Evolutionary conservation across 2,888 invertebrate genomes (phyloP).

Genomic region (Gymnoscelis rufifasciata): DNA sequence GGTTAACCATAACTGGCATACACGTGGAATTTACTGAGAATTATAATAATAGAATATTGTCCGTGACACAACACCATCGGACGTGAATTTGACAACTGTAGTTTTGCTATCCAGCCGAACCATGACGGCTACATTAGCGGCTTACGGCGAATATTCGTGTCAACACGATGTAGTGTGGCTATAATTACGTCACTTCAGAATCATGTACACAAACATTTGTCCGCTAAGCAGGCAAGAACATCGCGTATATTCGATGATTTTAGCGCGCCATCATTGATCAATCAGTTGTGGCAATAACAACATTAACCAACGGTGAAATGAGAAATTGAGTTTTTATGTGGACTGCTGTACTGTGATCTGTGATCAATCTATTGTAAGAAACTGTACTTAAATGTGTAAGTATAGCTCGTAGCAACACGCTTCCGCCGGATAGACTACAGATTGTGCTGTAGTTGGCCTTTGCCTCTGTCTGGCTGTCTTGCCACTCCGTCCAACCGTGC

Average conservation of each 20-base stretch:
- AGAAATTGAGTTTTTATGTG: background rate
- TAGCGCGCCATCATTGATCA: too few relatives aligned
- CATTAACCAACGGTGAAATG: too few relatives aligned
- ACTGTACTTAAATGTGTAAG: constrained; percentile 2
- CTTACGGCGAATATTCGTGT: too few relatives aligned
- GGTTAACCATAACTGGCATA: background rate
- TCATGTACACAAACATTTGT: too few relatives aligned
- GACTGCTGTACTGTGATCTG: constrained; percentile 13
- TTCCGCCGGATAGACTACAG: constrained; percentile 57
- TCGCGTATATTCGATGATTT: too few relatives aligned
- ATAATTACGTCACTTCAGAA: too few relatives aligned
- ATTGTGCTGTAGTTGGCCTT: constrained; percentile 9
- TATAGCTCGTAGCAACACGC: constrained; percentile 40
- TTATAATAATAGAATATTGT: too few relatives aligned
- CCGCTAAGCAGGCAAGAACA: too few relatives aligned
- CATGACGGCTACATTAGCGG: too few relatives aligned
- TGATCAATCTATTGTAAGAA: constrained; percentile 29
- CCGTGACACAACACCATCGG: background rate
- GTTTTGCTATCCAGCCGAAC: background rate
- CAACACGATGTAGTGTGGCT: too few relatives aligned
- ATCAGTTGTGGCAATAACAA: background rate
- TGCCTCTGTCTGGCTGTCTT: constrained; percentile 24
- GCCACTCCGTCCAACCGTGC: constrained; percentile 55
- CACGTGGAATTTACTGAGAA: background rate
- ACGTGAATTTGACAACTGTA: background rate